Percentiles rank a stretch among this genome's conserved stretches.
These are phyloP conservation scores for Oryzias melastigma DNA, from an alignment of 2,113 vertebrate species.

Conservation along the genomic window DNA sequence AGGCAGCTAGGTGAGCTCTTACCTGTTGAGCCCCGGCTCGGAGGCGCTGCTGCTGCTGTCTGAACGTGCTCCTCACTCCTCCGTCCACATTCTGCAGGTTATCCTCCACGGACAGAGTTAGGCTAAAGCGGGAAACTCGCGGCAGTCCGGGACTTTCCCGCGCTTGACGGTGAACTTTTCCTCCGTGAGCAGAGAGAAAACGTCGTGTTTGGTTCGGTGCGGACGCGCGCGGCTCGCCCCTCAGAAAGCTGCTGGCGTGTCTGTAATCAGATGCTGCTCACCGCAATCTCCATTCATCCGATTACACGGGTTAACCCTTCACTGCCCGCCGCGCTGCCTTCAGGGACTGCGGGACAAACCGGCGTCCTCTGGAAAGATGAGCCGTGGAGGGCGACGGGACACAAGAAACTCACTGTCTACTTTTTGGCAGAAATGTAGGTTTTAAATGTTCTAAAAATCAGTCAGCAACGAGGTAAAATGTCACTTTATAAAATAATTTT, in stretches of 20 bases:
- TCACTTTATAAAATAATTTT: no score
- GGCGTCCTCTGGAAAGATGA: no score
- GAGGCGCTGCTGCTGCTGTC: not conserved
- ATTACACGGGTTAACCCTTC: slow-evolving; percentile 76
- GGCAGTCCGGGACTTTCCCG: not conserved
- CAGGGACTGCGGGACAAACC: no score
- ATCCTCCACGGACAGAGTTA: not conserved
- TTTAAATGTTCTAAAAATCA: no score
- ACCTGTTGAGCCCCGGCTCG: not conserved
- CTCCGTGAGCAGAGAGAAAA: not conserved
- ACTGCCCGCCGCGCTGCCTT: slow-evolving; percentile 48
- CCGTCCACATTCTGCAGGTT: slow-evolving; percentile 28
- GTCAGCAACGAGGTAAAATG: no score
- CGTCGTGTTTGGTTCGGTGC: not conserved
- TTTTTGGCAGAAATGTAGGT: no score
- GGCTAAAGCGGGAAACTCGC: not conserved
- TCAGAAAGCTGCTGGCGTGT: slow-evolving; percentile 30
- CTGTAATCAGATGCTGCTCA: slow-evolving; percentile 71
- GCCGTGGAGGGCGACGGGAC: no score
- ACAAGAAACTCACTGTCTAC: no score
- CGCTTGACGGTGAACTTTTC: not conserved
- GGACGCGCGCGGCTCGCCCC: not conserved
- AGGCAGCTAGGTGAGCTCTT: no score
- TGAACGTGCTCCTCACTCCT: not conserved
- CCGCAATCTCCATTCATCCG: slow-evolving; percentile 76